Evolutionary conservation across 2,797 vertebrate species (phyloP), one percentile per base, ranked within the genome.

Genomic region (Mycteria americana): DNA sequence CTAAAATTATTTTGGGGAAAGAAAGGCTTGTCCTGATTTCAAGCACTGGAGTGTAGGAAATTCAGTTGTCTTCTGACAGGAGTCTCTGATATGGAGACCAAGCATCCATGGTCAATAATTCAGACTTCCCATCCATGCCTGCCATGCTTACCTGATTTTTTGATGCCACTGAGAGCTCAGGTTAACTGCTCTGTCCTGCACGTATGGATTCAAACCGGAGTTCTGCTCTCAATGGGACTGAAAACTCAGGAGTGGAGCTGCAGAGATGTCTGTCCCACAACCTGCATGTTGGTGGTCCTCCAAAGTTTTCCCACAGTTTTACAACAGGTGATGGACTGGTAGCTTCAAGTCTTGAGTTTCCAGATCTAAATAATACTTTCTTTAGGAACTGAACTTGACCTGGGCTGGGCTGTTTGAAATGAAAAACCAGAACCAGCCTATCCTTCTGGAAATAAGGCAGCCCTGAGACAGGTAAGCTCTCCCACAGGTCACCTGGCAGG

Each of bases 401-500:
- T 9, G 41, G 73, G 28, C 19, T n/a, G 50, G 0, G 4, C 50
- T 31, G 13, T 48, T 76, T 16, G 51, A 39, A 45, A 37, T 4
- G 3, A 18, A 62, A 48, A 33, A 1, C 9, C 50, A 89, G 63
- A 82, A 21, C 10, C 37, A 64, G 30, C 30, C 13, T 15, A 4
- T 37, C 17, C 54, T 68, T 27, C 35, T 88, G 63, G 67, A 33
- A 39, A 19, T 9, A 18, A 33, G 57, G 45, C 53, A 70, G 18
- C 15, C 27, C n/a, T 0, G 0, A 70, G 62, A 3, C 22, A n/a
- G 51, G 27, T 28, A 30, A 25, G 50, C 8, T 18, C 13, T 41
- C 17, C 39, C 33, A 5, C 13, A 19, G 24, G 30, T 27, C 67
- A 43, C 11, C 46, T 18, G 4, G 4, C 22, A 56, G 31, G 35